Percentiles rank a stretch among this genome's conserved stretches.
Evolutionary conservation across 2,888 invertebrate species (phyloP).

Genomic region (Thereva nobilitata): DNA sequence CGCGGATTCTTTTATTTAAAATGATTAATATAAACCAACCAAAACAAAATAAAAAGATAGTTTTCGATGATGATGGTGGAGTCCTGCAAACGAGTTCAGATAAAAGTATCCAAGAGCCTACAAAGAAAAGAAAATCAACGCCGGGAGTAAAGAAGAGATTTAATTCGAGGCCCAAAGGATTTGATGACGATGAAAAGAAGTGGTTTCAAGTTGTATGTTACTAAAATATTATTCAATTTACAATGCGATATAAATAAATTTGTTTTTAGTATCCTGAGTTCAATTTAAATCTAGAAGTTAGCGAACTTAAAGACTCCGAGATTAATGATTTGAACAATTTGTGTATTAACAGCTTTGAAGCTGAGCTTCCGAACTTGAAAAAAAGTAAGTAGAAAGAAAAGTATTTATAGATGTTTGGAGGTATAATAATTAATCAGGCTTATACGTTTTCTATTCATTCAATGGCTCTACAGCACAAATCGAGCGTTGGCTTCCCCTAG

Average conservation of each 20-base stretch:
- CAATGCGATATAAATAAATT: background rate
- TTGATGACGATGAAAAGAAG: conserved; percentile 42
- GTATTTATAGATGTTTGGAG: background rate
- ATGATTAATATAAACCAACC: background rate
- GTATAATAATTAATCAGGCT: too few species aligned
- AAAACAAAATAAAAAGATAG: conserved; percentile 49
- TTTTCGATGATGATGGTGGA: conserved; percentile 51
- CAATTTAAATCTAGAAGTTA: conserved; percentile 50
- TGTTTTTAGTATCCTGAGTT: conserved; percentile 50
- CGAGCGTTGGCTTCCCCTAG: too few species aligned
- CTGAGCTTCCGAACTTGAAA: conserved; percentile 48
- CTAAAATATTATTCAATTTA: background rate
- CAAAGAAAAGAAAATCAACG: conserved; percentile 41
- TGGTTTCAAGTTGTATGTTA: conserved; percentile 54
- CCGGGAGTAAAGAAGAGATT: conserved; percentile 30
- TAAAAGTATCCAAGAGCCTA: conserved; percentile 27
- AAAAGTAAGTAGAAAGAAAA: conserved; percentile 52
- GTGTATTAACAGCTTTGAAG: conserved; percentile 53
- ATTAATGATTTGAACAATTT: conserved; percentile 52
- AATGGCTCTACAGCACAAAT: too few species aligned
- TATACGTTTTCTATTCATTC: too few species aligned
- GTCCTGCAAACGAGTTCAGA: conserved; percentile 38
- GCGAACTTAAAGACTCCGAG: conserved; percentile 56
- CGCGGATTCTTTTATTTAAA: too few species aligned
- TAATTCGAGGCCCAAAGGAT: conserved; percentile 40